Percentiles rank a stretch among this genome's conserved stretches.
Evolutionary conservation across 2,888 invertebrate species (phyloP).

Genomic region (Hydroisotoma schaefferi): DNA sequence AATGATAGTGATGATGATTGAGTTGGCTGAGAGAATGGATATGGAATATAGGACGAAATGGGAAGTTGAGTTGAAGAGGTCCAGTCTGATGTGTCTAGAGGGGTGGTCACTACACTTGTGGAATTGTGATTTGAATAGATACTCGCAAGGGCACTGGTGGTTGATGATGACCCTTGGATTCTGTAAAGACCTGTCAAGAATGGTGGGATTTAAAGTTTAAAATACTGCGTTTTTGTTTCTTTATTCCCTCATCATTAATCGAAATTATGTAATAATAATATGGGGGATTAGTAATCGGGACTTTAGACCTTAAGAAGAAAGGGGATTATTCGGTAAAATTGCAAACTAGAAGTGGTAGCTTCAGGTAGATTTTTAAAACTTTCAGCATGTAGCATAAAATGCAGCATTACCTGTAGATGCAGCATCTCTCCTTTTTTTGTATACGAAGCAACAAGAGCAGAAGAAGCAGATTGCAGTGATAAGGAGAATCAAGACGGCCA

Average conservation of each 20-base stretch:
- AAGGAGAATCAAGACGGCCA: constrained; percentile 50
- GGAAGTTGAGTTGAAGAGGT: neutral
- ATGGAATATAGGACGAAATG: constrained; percentile 8
- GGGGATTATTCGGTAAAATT: too few species aligned
- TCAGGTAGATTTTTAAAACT: too few species aligned
- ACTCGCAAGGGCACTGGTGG: constrained; percentile 51
- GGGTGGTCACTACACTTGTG: constrained; percentile 49
- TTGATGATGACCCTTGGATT: constrained; percentile 50
- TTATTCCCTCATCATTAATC: neutral
- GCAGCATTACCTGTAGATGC: neutral
- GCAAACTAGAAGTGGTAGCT: too few species aligned
- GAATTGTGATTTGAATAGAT: constrained; percentile 51
- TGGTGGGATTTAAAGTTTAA: too few species aligned
- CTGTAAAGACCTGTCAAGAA: constrained; percentile 51
- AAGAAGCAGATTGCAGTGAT: constrained; percentile 51
- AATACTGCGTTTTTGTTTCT: too few species aligned
- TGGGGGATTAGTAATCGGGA: neutral
- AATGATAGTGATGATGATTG: neutral
- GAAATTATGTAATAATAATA: neutral
- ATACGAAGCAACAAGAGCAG: constrained; percentile 52
- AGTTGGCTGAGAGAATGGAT: constrained; percentile 7
- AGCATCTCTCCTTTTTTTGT: constrained; percentile 49
- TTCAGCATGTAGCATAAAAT: too few species aligned
- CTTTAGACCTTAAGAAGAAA: neutral
- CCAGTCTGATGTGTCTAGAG: constrained; percentile 45